phyloP scores from a whole-genome alignment of 2,888 invertebrate genomes.

The Himalopsyche kuldschensis region DNA sequence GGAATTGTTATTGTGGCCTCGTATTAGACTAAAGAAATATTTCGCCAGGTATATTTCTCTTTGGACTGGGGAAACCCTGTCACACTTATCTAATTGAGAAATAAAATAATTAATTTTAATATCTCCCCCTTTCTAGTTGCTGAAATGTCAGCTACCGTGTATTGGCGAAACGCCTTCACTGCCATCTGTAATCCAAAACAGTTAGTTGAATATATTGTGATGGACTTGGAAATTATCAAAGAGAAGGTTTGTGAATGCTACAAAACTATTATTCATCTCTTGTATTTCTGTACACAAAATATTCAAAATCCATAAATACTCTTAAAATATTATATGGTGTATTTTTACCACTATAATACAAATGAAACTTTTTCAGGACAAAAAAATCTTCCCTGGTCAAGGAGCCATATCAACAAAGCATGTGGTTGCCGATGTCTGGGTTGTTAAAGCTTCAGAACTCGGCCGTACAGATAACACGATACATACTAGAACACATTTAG shows the following conservation, averaged over 20 bases:
- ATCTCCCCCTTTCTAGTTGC: slow-evolving; percentile 64
- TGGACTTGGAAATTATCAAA: slow-evolving; percentile 85
- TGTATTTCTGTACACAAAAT: background rate
- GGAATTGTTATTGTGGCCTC: too few relatives aligned
- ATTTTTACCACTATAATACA: background rate
- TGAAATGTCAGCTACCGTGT: slow-evolving; percentile 77
- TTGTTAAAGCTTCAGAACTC: slow-evolving; percentile 83
- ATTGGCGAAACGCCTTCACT: slow-evolving; percentile 85
- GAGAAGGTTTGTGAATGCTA: slow-evolving; percentile 55
- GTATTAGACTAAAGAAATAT: too few relatives aligned
- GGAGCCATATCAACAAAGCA: slow-evolving; percentile 86
- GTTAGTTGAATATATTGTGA: slow-evolving; percentile 87
- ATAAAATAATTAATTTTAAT: too few relatives aligned
- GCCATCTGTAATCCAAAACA: slow-evolving; percentile 90
- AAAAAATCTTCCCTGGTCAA: slow-evolving; percentile 82
- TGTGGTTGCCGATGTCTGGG: slow-evolving; percentile 90
- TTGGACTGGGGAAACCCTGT: too few relatives aligned
- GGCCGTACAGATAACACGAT: slow-evolving; percentile 80
- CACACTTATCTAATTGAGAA: too few relatives aligned
- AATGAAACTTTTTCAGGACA: slow-evolving; percentile 60
- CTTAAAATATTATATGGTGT: background rate
- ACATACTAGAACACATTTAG: slow-evolving; percentile 91
- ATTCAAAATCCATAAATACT: background rate
- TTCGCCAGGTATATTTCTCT: too few relatives aligned
- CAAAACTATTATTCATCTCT: background rate